A percentile compares a stretch with the other conserved stretches of the same genome.
Evolutionary conservation across 2,888 invertebrate species (phyloP).

Genomic region (Neoaliturus tenellus): DNA sequence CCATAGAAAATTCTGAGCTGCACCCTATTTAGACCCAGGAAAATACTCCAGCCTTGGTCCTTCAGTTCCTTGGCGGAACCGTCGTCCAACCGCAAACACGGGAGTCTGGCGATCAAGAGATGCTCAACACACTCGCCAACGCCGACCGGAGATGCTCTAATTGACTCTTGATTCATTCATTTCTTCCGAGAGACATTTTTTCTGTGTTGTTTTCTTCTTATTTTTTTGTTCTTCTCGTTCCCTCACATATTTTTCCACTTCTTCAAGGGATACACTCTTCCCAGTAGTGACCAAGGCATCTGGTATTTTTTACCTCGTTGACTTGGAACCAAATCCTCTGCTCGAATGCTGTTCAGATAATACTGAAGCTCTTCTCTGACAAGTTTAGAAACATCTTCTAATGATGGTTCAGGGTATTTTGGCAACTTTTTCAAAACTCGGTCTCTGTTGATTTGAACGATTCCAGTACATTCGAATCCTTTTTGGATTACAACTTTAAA

Average conservation of each 20-base stretch:
- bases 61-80: too few species aligned
- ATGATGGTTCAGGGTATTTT: background rate
- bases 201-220: background rate
- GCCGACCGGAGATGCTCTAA: too few species aligned
- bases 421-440: background rate
- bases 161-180: background rate
- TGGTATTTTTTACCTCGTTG: slow-evolving; percentile 25
- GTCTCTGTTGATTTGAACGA: slow-evolving; percentile 1
- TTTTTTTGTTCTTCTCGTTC: slow-evolving; percentile 38
- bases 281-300: background rate
- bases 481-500: too few species aligned
- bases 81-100: too few species aligned
- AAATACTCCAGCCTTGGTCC: too few species aligned
- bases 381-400: background rate
- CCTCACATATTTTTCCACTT: slow-evolving; percentile 10
- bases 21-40: too few species aligned
- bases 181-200: background rate
- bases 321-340: background rate
- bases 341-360: background rate
- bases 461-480: slow-evolving; percentile 6
- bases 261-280: slow-evolving; percentile 29
- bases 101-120: too few species aligned
- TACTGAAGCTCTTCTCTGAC: slow-evolving; percentile 17
- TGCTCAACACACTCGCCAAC: too few species aligned
- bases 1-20: too few species aligned